Conservation (phyloP, 2,113 vertebrate species). For the Oreochromis spilurus region DNA sequence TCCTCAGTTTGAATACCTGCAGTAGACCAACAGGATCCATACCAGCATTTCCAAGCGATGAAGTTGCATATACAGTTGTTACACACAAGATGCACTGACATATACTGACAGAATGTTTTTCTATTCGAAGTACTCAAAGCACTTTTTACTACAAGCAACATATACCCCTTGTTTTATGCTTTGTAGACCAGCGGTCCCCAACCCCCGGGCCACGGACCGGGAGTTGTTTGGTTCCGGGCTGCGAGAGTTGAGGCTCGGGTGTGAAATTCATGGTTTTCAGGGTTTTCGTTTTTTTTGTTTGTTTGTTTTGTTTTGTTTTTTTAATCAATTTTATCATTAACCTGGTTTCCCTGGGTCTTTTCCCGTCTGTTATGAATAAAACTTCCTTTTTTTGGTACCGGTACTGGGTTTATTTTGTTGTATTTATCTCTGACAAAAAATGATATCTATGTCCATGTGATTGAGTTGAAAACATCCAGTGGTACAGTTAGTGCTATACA, state of each 20-base stretch:
- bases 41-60: not conserved
- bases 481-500: not conserved
- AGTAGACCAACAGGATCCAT: not conserved
- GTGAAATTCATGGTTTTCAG: too few species aligned
- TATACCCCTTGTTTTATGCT: not conserved
- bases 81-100: not conserved
- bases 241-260: too few species aligned
- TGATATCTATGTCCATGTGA: not conserved
- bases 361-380: too few species aligned
- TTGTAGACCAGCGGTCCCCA: not conserved
- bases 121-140: not conserved
- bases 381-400: too few species aligned
- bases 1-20: accelerated
- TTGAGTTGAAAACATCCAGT: not conserved
- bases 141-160: not conserved
- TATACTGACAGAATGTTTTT: not conserved
- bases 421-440: not conserved
- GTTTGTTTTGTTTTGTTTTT: too few species aligned
- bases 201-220: too few species aligned
- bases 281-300: too few species aligned
- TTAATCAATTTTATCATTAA: too few species aligned
- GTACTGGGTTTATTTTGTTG: too few species aligned
- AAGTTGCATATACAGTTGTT: not conserved
- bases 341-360: too few species aligned
- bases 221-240: too few species aligned